phyloP scores from a whole-genome alignment of 2,797 vertebrate species.

The Champsocephalus gunnari region DNA sequence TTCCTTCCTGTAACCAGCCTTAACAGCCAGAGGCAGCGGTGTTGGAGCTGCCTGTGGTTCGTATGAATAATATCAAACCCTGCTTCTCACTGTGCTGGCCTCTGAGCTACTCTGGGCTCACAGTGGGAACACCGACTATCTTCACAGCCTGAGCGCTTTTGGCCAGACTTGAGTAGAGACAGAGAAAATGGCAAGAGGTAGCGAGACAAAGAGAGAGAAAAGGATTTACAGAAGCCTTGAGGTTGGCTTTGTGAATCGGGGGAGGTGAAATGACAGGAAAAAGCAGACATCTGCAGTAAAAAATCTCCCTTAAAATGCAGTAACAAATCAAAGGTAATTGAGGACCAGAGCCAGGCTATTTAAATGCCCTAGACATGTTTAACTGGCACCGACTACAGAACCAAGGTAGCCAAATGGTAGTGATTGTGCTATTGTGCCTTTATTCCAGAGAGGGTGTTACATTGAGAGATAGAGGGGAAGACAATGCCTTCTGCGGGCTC shows the following conservation, averaged over 20 bases:
- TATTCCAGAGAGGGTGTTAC: too few relatives aligned
- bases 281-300: background rate
- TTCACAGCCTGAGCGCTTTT: conserved; percentile 35
- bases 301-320: too few relatives aligned
- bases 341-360: too few relatives aligned
- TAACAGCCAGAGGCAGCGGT: conserved; percentile 34
- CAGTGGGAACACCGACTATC: conserved; percentile 45
- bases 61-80: conserved; percentile 65
- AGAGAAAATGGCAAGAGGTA: conserved; percentile 9
- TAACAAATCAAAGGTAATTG: too few relatives aligned
- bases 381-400: background rate
- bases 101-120: conserved; percentile 34
- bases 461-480: too few relatives aligned
- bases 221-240: conserved; percentile 18
- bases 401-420: background rate
- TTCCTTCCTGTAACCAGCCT: conserved; percentile 28
- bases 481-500: too few relatives aligned
- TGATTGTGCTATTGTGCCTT: background rate
- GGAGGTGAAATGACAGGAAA: background rate
- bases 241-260: conserved; percentile 12
- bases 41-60: conserved; percentile 46
- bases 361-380: background rate
- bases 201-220: background rate
- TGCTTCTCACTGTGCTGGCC: conserved; percentile 31
- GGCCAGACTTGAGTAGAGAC: conserved; percentile 39